Base-by-base conservation (phyloP, 2,797 vertebrate genomes). In the Myotis findleyi region DNA sequence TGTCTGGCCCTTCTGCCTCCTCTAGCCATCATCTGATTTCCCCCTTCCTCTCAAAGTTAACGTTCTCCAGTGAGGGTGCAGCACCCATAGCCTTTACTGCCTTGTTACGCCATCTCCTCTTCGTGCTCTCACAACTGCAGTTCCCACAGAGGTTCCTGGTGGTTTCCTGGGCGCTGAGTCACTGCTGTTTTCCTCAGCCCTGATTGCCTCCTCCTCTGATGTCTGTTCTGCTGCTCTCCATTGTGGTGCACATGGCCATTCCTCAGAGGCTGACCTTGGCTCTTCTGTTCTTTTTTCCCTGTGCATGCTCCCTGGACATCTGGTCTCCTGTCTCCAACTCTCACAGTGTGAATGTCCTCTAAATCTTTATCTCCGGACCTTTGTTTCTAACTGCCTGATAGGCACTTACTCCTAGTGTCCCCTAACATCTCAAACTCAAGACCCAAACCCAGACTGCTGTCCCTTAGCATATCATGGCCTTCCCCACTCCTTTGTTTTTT, bases 181-280 rank as follows among this genome's bases (percentile, higher is more conserved):
- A 14, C 3, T 8, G 59, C 14, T 6, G 0, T 72, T 53, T 55
- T 44, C 10, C 59, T 80, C 36, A 8, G 9, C 36, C 64, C 33
- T n/a, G n/a, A 73, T 79, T 8, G 1, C 38, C 30, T 62, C 36
- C 6, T 16, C 47, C 20, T 51, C 75, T 64, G 47, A 4, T 3
- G 18, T 71, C 83, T 62, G 11, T 71, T 53, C 69, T 72, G 33
- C n/a, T 71, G 13, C 30, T 23, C 17, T 62, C 47, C 14, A 0
- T 2, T 0, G 0, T 10, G 14, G 4, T 27, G n/a, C 36, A 16
- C 0, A 0, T 14, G 38, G 21, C 36, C 49, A 36, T 47, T 21
- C 30, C 73, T 79, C 21, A 30, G 66, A 72, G 44, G 14, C 47
- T 62, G 5, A 18, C 57, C 38, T 36, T 69, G 64, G 38, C 47